Evolutionary conservation across 2,113 vertebrate species (phyloP).

Genomic region (Myrmecobius fasciatus): DNA sequence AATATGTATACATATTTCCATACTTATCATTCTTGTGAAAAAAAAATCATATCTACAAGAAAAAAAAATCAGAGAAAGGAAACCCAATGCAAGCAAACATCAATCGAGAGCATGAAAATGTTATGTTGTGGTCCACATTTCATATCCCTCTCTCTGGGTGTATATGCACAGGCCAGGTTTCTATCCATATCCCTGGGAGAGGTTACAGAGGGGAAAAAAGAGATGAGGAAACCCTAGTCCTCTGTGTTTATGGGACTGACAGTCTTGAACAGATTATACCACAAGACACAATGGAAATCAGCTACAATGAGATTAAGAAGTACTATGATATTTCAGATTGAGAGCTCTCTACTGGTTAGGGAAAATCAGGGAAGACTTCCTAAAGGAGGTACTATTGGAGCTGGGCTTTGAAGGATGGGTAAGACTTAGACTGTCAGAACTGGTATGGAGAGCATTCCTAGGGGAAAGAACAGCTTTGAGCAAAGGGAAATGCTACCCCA

Average conservation of each 20-base stretch:
- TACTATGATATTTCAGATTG: neutral
- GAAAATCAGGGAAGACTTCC: constrained; percentile 12
- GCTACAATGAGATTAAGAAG: constrained; percentile 7
- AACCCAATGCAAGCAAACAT: too few species aligned
- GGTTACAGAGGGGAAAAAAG: neutral
- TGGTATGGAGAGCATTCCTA: neutral
- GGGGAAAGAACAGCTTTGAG: constrained; percentile 19
- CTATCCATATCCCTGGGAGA: neutral
- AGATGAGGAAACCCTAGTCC: neutral
- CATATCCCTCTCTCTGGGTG: too few species aligned
- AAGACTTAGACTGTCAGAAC: constrained; percentile 41
- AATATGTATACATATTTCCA: too few species aligned
- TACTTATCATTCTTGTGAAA: too few species aligned
- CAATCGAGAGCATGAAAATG: too few species aligned
- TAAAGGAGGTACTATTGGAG: neutral
- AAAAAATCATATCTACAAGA: too few species aligned
- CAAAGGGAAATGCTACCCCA: neutral
- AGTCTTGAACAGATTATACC: neutral
- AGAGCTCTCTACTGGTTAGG: constrained; percentile 17
- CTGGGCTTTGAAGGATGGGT: constrained; percentile 35
- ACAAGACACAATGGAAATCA: constrained; percentile 20
- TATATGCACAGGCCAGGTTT: too few species aligned
- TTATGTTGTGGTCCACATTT: too few species aligned
- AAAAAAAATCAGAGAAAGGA: too few species aligned
- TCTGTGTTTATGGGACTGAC: neutral